Evolutionary conservation across 2,113 vertebrate species (phyloP).

Genomic region (Platanista minor): DNA sequence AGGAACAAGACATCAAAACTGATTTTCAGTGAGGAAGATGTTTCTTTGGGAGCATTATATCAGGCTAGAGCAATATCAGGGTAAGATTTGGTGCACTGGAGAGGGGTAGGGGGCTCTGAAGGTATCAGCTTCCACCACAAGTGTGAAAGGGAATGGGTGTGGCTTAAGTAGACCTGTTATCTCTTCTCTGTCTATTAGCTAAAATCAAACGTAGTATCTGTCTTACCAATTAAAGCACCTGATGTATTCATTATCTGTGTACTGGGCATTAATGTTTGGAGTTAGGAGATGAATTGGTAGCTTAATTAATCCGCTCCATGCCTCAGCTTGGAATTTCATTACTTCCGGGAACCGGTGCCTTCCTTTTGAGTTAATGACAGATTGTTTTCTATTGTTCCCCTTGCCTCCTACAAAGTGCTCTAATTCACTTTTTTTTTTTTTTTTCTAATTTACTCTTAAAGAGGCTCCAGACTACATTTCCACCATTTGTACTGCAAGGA

Average conservation of each 20-base stretch:
- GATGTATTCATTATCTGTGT: not conserved
- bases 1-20: not conserved
- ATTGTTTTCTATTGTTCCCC: slow-evolving; percentile 9
- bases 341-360: not conserved
- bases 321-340: not conserved
- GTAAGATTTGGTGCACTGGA: not conserved
- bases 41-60: not conserved
- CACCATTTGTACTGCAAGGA: not conserved
- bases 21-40: not conserved
- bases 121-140: not conserved
- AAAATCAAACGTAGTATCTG: not conserved
- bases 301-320: not conserved
- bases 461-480: slow-evolving; percentile 22
- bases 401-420: slow-evolving; percentile 1
- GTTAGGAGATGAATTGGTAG: not conserved
- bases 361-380: not conserved
- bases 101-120: not conserved
- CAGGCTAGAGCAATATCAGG: not conserved
- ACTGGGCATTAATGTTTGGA: not conserved
- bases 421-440: slow-evolving; percentile 24
- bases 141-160: not conserved
- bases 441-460: slow-evolving; percentile 29
- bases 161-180: not conserved
- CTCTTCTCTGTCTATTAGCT: not conserved
- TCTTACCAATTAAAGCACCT: not conserved